Base-by-base conservation (phyloP, 2,797 vertebrate species). In the Protonibea diacanthus region DNA sequence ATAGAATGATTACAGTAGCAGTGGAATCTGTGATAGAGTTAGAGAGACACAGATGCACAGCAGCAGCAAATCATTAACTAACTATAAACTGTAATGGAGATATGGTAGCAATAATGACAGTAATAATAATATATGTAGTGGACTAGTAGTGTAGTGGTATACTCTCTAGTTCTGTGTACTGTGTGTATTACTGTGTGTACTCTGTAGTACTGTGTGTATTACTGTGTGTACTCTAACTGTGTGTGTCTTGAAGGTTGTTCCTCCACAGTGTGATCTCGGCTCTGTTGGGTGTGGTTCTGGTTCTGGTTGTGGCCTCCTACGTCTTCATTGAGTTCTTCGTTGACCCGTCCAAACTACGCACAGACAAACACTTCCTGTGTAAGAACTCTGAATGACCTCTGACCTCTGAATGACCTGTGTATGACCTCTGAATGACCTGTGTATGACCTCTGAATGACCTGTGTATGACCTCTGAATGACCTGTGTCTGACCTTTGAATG, bases 211-310 rank as follows among this genome's bases (percentile, higher is more conserved):
- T 71, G 12, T 48, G 8, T 29, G 29, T 29, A 29, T 3, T 33
- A 1, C 47, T 48, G 1, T 25, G 15, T 3, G 27, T 20, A 33
- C 29, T 29, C 13, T 57, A 27, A 29, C 11, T 33, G 33, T 77
- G 45, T 67, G 21, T 67, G 1, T 58, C 12, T 55, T 70, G 56
- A 94, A 99, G 98, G 95, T 90, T 98, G 72, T 99, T 99, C 91
- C 89, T 99, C 81, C 96, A 97, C 86, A 97, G 97, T 5, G 97
- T 99, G 58, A 92, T 97, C 29, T 98, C 97, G 0, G 98, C 97
- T 80, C 93, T 99, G 51, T 62, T 98, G 82, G 97, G 97, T 2
- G 94, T 97, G 47, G 89, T 92, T 52, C 93, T 98, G 18, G 94
- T 98, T 62, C 94, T 98, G 69, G 89, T 96, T 10, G 55, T 97